Evolutionary conservation across 1,140 invertebrate genomes (phyloP).

Genomic region (Solenopsis fugax): DNA sequence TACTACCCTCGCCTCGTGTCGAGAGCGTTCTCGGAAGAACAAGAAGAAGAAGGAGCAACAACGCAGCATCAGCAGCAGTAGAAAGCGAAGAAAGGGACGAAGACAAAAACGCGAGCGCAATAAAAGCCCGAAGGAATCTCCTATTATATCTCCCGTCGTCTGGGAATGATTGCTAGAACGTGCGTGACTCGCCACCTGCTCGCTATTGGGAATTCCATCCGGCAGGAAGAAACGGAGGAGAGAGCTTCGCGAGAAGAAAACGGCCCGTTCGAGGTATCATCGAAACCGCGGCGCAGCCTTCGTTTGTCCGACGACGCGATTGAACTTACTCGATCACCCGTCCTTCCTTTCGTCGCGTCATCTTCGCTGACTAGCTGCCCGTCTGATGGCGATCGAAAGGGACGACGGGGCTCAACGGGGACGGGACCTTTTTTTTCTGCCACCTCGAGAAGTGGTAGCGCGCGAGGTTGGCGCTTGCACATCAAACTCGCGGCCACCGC

Average conservation of each 20-base stretch:
- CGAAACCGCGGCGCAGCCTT: slow-evolving; percentile 22
- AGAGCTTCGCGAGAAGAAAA: slow-evolving; percentile 15
- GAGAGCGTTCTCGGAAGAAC: slow-evolving; percentile 34
- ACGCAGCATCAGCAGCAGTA: not conserved
- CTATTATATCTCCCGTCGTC: slow-evolving; percentile 28
- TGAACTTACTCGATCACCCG: slow-evolving; percentile 59
- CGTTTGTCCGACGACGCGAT: slow-evolving; percentile 48
- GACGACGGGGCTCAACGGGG: slow-evolving; percentile 3
- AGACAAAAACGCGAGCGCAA: slow-evolving; percentile 27
- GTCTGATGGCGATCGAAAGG: slow-evolving; percentile 50
- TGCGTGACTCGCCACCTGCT: slow-evolving; percentile 59
- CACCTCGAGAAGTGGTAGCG: slow-evolving; percentile 49
- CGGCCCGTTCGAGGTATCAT: slow-evolving; percentile 32
- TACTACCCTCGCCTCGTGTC: slow-evolving; percentile 35
- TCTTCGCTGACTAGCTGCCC: slow-evolving; percentile 58
- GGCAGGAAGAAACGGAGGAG: slow-evolving; percentile 7
- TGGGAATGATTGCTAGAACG: slow-evolving; percentile 52
- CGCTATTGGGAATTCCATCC: slow-evolving; percentile 53
- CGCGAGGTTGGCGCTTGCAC: slow-evolving; percentile 58
- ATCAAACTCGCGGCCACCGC: slow-evolving; percentile 70
- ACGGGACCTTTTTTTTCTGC: slow-evolving; percentile 45
- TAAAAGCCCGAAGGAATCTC: slow-evolving; percentile 28
- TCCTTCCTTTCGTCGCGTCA: slow-evolving; percentile 55
- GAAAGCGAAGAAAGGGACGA: not conserved
- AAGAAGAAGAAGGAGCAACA: slow-evolving; percentile 25